Percentiles rank a stretch among this genome's conserved stretches.
These are phyloP conservation scores for Gymnocephalus cernua DNA, from an alignment of 2,113 vertebrate genomes.

Conservation along the genomic window DNA sequence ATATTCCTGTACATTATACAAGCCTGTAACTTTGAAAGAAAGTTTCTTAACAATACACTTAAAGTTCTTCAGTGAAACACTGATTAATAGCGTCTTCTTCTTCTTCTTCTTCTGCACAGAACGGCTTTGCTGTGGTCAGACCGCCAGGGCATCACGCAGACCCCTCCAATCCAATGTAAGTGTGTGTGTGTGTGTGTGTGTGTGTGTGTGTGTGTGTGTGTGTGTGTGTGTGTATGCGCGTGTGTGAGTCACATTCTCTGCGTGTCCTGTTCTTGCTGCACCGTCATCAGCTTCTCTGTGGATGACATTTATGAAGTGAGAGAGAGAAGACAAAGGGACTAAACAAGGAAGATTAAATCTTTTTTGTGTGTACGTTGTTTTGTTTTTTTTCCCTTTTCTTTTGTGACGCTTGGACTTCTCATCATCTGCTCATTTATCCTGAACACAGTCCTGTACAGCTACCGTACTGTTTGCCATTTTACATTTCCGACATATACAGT, in stretches of 20 bases:
- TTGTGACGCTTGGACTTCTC: background rate
- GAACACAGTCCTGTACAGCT: background rate
- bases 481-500: background rate
- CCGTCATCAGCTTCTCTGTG: constrained; percentile 48
- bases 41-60: background rate
- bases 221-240: constrained; percentile 47
- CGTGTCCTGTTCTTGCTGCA: constrained; percentile 16
- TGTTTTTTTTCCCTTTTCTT: too few species aligned
- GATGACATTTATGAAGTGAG: constrained; percentile 47
- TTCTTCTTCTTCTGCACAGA: constrained; percentile 81
- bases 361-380: constrained; percentile 4
- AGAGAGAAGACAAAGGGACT: constrained; percentile 6
- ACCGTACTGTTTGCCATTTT: background rate
- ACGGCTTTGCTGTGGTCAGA: constrained; percentile 94
- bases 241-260: constrained; percentile 16
- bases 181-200: constrained; percentile 46
- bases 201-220: constrained; percentile 54
- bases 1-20: background rate
- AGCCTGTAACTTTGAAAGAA: background rate
- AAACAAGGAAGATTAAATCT: constrained; percentile 42
- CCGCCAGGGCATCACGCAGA: constrained; percentile 94
- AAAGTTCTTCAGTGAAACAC: background rate
- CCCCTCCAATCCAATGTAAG: constrained; percentile 92
- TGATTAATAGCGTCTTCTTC: constrained; percentile 16
- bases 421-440: background rate